Evolutionary conservation across 2,797 vertebrate genomes (phyloP), one percentile per base, ranked within the genome.

Genomic region (Thunnus albacares): DNA sequence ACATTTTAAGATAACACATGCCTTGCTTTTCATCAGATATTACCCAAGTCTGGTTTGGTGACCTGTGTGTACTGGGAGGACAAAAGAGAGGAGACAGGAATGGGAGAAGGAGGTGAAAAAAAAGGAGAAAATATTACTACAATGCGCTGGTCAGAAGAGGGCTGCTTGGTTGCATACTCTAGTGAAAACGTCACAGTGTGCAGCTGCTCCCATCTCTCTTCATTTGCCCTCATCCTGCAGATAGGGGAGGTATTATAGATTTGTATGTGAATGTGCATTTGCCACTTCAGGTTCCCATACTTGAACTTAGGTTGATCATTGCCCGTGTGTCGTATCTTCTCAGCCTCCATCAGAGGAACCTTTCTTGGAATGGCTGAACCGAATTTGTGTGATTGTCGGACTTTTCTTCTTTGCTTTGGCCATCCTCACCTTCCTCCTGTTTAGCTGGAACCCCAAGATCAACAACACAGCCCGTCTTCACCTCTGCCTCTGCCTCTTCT

Each of bases 381-480:
- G 87, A 26, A 6, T 94, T 57, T 92, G 87, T 45, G 87, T 93
- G 67, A 71, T 49, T 1, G 17, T 95, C 0, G 94, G 94, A 18
- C 81, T 96, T 0, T 83, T 91, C 84, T 94, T 94, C 82, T 90
- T 94, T 17, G 89, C n/a, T 4, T 67, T 94, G 86, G 92, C 94
- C 51, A 87, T 95, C 71, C 51, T 95, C 75, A 93, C 92, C 70
- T 95, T 95, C 89, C 84, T 92, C 26, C 68, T 95, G 81, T 94
- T 93, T 35, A 93, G 89, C 89, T 94, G 93, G 93, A 94, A 94
- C 77, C 92, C 94, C 63, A 94, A 93, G 66, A 93, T 95, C 75
- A 94, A 94, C 91, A 95, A 94, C 88, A 93, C 93, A 0, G 92
- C 94, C 3, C 94, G 94, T 61, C 93, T 96, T n/a, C 93, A 95